phyloP scores from a whole-genome alignment of 2,888 invertebrate genomes.

The Zaprionus lineosus region DNA sequence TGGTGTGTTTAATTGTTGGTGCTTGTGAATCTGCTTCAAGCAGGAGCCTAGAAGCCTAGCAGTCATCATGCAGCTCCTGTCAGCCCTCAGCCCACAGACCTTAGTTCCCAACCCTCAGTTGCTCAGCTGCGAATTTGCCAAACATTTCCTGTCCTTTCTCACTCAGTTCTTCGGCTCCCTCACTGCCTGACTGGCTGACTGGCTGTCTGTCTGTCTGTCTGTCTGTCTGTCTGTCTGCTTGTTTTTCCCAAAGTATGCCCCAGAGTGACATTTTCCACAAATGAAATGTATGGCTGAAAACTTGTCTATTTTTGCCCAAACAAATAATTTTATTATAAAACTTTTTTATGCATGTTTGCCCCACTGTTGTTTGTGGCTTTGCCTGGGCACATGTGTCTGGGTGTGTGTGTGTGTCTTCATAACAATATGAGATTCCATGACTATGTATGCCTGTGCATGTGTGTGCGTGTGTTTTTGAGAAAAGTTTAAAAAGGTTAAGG shows the following conservation, averaged over 20 bases:
- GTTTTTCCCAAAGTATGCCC: conserved; percentile 58
- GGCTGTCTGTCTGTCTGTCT: conserved; percentile 7
- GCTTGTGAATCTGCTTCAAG: too few species aligned
- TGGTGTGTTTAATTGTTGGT: conserved; percentile 58
- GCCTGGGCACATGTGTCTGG: too few species aligned
- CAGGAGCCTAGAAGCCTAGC: too few species aligned
- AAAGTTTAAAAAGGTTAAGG: too few species aligned
- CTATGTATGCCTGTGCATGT: too few species aligned
- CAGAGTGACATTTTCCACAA: conserved; percentile 70
- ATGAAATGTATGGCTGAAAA: conserved; percentile 73
- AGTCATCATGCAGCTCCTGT: too few species aligned
- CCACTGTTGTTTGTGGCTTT: conserved; percentile 16
- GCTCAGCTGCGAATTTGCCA: conserved; percentile 48
- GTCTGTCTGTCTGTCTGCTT: conserved; percentile 11
- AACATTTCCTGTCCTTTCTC: conserved; percentile 46
- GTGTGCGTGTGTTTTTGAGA: too few species aligned
- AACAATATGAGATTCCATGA: conserved; percentile 59
- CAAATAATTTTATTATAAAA: conserved; percentile 75
- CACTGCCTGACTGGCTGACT: conserved; percentile 10
- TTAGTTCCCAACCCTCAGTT: too few species aligned
- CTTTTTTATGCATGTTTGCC: conserved; percentile 53
- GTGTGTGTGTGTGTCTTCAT: neutral
- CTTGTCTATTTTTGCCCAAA: conserved; percentile 68
- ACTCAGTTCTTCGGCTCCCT: conserved; percentile 13
- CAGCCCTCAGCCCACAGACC: neutral